These are phyloP conservation scores for Zapornia atra DNA, from an alignment of 2,113 vertebrate genomes.

Conservation along the genomic window DNA sequence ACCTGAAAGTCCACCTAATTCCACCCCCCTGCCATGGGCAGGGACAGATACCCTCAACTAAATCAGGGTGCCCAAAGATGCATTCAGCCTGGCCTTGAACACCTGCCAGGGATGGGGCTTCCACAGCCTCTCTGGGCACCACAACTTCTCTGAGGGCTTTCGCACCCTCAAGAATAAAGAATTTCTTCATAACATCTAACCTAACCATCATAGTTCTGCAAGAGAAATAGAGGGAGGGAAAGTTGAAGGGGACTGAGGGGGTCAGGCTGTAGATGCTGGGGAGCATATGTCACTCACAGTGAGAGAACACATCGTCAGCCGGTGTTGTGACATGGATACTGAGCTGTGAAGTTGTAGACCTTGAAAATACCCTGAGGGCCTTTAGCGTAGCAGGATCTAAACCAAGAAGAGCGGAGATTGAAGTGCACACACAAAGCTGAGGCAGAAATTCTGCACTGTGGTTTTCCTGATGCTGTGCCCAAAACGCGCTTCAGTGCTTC, in stretches of 20 bases:
- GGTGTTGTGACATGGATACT: background rate
- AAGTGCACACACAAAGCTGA: background rate
- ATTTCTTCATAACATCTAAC: too few species aligned
- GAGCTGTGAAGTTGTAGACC: background rate
- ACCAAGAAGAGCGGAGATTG: background rate
- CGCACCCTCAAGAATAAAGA: too few species aligned
- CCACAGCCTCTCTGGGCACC: too few species aligned
- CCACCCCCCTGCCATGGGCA: too few species aligned
- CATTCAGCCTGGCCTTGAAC: too few species aligned
- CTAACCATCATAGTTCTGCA: too few species aligned
- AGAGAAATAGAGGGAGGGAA: background rate
- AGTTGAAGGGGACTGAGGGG: background rate
- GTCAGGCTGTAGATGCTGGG: background rate
- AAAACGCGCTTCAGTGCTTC: background rate
- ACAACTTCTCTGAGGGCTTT: too few species aligned
- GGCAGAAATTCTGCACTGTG: fast-evolving
- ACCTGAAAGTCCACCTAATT: too few species aligned
- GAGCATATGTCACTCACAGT: fast-evolving
- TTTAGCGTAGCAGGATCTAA: background rate
- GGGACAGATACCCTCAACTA: too few species aligned
- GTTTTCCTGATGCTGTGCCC: background rate
- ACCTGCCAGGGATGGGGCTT: too few species aligned
- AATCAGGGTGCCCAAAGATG: too few species aligned
- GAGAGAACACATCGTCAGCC: fast-evolving
- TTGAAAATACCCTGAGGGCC: background rate